Evolutionary conservation across 2,888 invertebrate genomes (phyloP).

Genomic region (Tanytarsus gracilentus): DNA sequence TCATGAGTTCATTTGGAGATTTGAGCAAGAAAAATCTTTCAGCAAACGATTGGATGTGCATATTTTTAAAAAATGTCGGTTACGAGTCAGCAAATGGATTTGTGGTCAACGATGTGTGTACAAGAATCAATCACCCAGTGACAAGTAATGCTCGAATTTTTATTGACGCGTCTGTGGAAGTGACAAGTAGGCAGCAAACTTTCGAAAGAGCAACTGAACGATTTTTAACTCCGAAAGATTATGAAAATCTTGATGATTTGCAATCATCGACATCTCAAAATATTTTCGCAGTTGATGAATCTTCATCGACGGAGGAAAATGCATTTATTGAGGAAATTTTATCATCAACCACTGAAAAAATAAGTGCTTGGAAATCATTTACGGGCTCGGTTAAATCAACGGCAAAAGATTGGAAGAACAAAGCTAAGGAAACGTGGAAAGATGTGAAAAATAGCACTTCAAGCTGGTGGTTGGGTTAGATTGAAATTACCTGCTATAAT

Average conservation of each 20-base stretch:
- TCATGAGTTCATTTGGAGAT: slow-evolving; percentile 21
- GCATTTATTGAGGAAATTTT: neutral
- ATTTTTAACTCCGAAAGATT: too few species aligned
- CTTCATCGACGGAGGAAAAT: neutral
- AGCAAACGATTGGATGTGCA: slow-evolving; percentile 12
- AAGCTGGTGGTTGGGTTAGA: too few species aligned
- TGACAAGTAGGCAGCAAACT: too few species aligned
- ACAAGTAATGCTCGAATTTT: too few species aligned
- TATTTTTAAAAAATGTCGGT: neutral
- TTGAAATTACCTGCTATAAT: slow-evolving; percentile 7
- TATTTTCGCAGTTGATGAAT: neutral
- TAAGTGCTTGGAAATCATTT: too few species aligned
- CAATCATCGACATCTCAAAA: neutral
- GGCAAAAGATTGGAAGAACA: slow-evolving; percentile 5
- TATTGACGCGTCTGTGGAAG: too few species aligned
- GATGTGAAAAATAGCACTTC: too few species aligned
- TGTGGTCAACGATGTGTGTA: slow-evolving; percentile 8
- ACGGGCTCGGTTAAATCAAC: slow-evolving; percentile 6
- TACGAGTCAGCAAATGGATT: slow-evolving; percentile 2
- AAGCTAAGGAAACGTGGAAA: slow-evolving; percentile 9
- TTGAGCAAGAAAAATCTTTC: slow-evolving; percentile 9
- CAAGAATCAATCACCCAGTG: too few species aligned
- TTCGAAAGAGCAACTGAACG: neutral
- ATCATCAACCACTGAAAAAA: too few species aligned
- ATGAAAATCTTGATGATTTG: too few species aligned